Base-by-base conservation (phyloP, 2,113 vertebrate genomes). In the Sphyrna mokarran region DNA sequence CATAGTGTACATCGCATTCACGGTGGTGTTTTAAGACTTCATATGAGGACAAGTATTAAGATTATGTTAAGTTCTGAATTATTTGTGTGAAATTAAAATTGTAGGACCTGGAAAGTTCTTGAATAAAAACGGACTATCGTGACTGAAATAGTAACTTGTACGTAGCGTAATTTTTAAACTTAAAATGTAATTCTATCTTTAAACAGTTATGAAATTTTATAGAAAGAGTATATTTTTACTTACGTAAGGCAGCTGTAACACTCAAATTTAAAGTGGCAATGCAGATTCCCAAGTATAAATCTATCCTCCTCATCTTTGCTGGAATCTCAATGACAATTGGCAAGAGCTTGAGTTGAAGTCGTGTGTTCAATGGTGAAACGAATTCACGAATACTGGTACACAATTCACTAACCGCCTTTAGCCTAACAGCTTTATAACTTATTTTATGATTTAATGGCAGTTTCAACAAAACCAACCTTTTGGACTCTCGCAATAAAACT, bases 381-480 rank as follows among this genome's bases (percentile, higher is more conserved):
- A 14, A 72, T 54, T 69, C 68, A 95, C 93, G 11, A 43, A 70
- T 14, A 94, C 93, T 70, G 22, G 68, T 13, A 1, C 37, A 70
- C 69, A 72, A 95, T 95, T 95, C 72, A 40, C 33, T 16, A 76
- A 72, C 69, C 8, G 94, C 26, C 40, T 29, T 94, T 95, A 95
- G 69, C 13, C 68, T 72, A 95, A 72, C 68, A 13, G 72, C 22
- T 95, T 95, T 95, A 95, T 95, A 95, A 95, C 94, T 76, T 93
- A 93, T 95, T 95, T 95, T 95, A 95, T 95, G 94, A 72, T 95
- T 33, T 70, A 95, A 95, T 95, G 69, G 43, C 69, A 95, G 94
- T 95, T 95, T 95, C 94, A 95, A 95, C 68, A 95, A 95, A 72
- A 70, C 69, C 40, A 95, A 70, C 68, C 94, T 48, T 95, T 70